These are phyloP conservation scores for Molorchus minor DNA, from an alignment of 2,888 invertebrate species.

Conservation along the genomic window DNA sequence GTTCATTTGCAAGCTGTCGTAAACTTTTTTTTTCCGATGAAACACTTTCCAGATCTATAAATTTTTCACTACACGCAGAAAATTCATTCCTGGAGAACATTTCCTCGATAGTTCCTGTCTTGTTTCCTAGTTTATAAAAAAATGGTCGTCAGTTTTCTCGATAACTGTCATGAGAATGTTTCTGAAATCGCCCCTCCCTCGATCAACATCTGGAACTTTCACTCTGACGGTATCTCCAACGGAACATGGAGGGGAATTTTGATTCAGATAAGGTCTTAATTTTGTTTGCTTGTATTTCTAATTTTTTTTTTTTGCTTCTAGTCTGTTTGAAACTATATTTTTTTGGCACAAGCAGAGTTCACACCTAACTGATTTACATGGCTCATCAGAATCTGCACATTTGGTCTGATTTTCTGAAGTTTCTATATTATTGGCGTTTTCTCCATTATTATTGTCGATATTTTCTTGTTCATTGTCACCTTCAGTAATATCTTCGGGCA, in stretches of 20 bases:
- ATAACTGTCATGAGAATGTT: background rate
- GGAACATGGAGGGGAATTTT: constrained; percentile 30
- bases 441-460: background rate
- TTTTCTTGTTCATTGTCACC: background rate
- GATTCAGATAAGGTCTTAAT: constrained; percentile 31
- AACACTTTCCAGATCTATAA: constrained; percentile 34
- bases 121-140: background rate
- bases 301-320: constrained; percentile 17
- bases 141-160: background rate
- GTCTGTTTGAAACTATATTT: background rate
- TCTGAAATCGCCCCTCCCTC: constrained; percentile 28
- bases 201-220: constrained; percentile 31
- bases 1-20: constrained; percentile 19
- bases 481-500: too few relatives aligned
- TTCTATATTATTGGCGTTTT: background rate
- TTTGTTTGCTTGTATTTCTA: constrained; percentile 34
- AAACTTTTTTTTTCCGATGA: constrained; percentile 35
- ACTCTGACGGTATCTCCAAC: constrained; percentile 34
- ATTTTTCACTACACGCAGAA: constrained; percentile 19
- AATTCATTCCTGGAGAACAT: background rate
- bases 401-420: background rate
- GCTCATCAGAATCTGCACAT: background rate
- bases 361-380: background rate
- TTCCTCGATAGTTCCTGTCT: background rate
- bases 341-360: background rate